These are phyloP conservation scores for Drosophila kurseongensis DNA, from an alignment of 1,140 invertebrate species.

Conservation along the genomic window DNA sequence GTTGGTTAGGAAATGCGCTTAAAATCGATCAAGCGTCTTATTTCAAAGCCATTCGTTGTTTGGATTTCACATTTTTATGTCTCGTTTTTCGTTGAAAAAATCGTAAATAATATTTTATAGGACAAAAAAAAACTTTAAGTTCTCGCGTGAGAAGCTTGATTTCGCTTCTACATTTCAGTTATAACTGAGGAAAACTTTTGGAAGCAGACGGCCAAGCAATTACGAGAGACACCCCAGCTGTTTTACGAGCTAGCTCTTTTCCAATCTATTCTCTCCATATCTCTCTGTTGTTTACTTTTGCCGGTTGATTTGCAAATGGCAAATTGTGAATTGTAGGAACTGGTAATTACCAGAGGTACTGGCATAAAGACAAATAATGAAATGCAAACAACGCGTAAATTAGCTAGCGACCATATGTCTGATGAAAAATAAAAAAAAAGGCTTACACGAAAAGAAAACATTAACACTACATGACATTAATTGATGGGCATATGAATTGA, in stretches of 20 bases:
- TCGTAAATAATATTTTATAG: constrained; percentile 32
- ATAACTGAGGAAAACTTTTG: constrained; percentile 57
- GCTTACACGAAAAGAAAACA: constrained; percentile 15
- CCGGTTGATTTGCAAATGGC: constrained; percentile 58
- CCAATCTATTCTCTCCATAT: constrained; percentile 3
- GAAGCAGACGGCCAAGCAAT: constrained; percentile 15
- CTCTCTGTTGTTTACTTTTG: constrained; percentile 64
- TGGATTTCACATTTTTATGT: constrained; percentile 37
- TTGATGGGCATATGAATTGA: too few relatives aligned
- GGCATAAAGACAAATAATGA: constrained; percentile 44
- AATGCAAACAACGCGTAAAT: constrained; percentile 41
- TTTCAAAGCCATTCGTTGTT: constrained; percentile 33
- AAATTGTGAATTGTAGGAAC: constrained; percentile 34
- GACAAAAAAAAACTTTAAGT: constrained; percentile 3
- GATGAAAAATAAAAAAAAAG: constrained; percentile 2
- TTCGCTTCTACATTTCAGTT: constrained; percentile 46
- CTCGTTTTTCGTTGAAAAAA: constrained; percentile 33
- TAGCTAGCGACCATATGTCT: constrained; percentile 36
- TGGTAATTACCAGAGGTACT: constrained; percentile 45
- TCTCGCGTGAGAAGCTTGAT: constrained; percentile 20
- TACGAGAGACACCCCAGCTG: constrained; percentile 23
- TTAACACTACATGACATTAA: neutral
- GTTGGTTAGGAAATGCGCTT: constrained; percentile 30
- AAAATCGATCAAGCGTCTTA: constrained; percentile 65
- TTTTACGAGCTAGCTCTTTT: constrained; percentile 13